Base-by-base conservation (phyloP, 2,797 vertebrate species). In the Premnoplex brunnescens region DNA sequence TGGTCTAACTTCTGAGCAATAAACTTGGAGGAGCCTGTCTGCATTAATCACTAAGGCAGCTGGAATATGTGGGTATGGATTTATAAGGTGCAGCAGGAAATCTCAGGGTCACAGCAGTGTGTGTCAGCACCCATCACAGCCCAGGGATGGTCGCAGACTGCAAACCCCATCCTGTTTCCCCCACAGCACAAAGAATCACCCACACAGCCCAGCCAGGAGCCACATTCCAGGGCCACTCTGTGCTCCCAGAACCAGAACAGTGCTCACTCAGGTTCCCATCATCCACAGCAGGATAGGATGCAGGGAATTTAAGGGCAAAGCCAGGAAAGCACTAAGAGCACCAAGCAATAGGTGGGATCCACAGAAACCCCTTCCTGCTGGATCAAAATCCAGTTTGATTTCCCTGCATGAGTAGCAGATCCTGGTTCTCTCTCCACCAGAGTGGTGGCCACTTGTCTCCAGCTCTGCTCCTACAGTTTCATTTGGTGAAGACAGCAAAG, bases 151-250 rank as follows among this genome's bases (percentile, higher is more conserved):
- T 6, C 43, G 14, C 56, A 46, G 59, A 24, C 74, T 26, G 58
- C 39, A 28, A 12, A 36, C 12, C 16, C 34, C 10, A 0, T 14
- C 58, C 30, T 10, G 2, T 4, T 11, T 20, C 10, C n/a, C 48
- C 36, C 1, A 0, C 17, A 44, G 19, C 4, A 26, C 43, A 5
- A 1, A 1, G 0, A 0, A 6, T 12, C 39, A 21, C 4, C 26
- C 18, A 12, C 9, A 4, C 2, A 36, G 49, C 46, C 27, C 68
- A 39, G 34, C 11, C 32, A 17, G 55, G 12, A 73, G 34, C 44
- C 10, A 2, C 10, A 2, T 11, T 18, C n/a, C 39, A 8, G 2
- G 43, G 23, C 8, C 32, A 4, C 24, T 3, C 41, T 12, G 6
- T 13, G 24, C 41, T 55, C 18, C 60, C n/a, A 22, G 46, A n/a